Conservation (phyloP, 2,113 vertebrate genomes). For the Ornithorhynchus anatinus region DNA sequence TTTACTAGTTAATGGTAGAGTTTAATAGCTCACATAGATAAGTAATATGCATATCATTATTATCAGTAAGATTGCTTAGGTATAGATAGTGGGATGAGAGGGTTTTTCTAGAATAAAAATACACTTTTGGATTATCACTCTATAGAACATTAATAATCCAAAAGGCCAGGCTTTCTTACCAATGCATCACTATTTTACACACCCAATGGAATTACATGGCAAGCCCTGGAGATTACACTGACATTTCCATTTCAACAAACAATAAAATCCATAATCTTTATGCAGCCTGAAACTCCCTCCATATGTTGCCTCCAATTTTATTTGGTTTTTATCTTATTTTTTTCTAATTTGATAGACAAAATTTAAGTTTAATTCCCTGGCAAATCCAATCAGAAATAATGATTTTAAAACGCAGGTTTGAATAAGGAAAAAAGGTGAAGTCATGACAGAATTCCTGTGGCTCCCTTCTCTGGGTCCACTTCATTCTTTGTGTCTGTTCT, state of each 20-base stretch:
- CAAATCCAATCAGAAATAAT: slow-evolving; percentile 23
- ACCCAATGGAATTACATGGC: slow-evolving; percentile 45
- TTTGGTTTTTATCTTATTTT: slow-evolving; percentile 26
- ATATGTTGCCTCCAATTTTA: slow-evolving; percentile 51
- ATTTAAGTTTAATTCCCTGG: slow-evolving; percentile 28
- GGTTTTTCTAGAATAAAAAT: not conserved
- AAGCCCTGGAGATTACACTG: slow-evolving; percentile 29
- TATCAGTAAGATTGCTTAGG: not conserved
- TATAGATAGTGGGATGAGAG: not conserved
- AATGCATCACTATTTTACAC: slow-evolving; percentile 11
- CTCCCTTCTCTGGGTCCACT: slow-evolving; percentile 1
- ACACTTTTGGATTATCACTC: not conserved
- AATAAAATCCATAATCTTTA: slow-evolving; percentile 60
- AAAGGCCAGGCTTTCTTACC: not conserved
- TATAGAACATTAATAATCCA: not conserved
- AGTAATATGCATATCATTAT: not conserved
- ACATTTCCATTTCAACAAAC: slow-evolving; percentile 57
- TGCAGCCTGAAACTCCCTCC: slow-evolving; percentile 38
- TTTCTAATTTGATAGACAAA: slow-evolving; percentile 22
- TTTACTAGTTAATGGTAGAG: too few relatives aligned
- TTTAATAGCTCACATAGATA: too few relatives aligned
- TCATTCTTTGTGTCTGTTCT: not conserved
- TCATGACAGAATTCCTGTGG: not conserved
- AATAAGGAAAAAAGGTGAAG: slow-evolving; percentile 36
- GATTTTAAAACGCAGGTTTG: slow-evolving; percentile 25